Base-by-base conservation (phyloP, 2,113 vertebrate genomes). In the Nothoprocta perdicaria region DNA sequence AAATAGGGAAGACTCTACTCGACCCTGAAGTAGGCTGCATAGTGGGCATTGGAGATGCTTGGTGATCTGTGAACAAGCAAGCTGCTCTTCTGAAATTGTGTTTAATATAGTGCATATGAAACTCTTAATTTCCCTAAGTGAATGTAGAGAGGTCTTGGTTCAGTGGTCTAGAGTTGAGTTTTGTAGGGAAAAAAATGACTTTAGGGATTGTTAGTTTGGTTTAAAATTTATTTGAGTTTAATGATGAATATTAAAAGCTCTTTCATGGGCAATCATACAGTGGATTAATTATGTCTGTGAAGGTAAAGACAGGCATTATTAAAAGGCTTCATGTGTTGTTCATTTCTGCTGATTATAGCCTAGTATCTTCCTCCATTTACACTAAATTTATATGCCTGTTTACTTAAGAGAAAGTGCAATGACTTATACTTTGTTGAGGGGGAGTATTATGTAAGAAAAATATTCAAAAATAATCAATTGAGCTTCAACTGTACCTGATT, bases 31-130 rank as follows among this genome's bases (percentile, higher is more conserved):
- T 1, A 12, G 46, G 17, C 13, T 46, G 6, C 33, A 1, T 18
- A 6, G 4, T 1, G 15, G 43, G 0, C 35, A 1, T 1, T 8
- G 3, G 53, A 7, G 22, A 17, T 33, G 23, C 17, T 26, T 16
- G 22, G 22, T 14, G 9, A 4, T 10, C 14, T 5, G 23, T 17
- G 1, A 16, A 26, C 46, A 18, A 6, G 12, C 43, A 7, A 18
- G n/a, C 66, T 13, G 38, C 52, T 61, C 13, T 11, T 31, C n/a
- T 27, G 76, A 5, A 27, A 40, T 12, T 0, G 19, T 22, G 45
- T 29, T 31, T 23, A 7, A n/a, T 9, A 10, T 4, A 6, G 40
- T 3, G 33, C 21, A 14, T 12, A 15, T 46, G 55, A 14, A 14
- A 6, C 1, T 7, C 23, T n/a, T 23, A 14, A 3, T 17, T 24